A percentile compares a stretch with the other conserved stretches of the same genome.
phyloP scores from a whole-genome alignment of 2,113 vertebrate genomes.

The Scortum barcoo region DNA sequence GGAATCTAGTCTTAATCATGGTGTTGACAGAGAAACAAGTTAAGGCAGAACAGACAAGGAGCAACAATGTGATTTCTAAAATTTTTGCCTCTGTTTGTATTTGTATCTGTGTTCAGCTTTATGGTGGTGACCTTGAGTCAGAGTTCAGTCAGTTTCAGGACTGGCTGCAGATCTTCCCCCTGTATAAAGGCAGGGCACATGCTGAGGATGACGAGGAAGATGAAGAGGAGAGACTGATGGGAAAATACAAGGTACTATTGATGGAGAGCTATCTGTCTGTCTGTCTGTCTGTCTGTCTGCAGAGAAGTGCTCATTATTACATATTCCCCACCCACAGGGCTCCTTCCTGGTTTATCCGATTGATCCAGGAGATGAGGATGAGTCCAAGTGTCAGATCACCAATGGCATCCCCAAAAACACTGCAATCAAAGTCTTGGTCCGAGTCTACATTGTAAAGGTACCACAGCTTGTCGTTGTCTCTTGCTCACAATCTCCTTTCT shows the following conservation, averaged over 20 bases:
- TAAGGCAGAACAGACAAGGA: background rate
- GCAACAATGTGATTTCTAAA: background rate
- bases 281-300: background rate
- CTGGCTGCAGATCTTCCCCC: conserved; percentile 90
- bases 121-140: conserved; percentile 89
- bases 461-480: background rate
- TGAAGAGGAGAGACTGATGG: conserved; percentile 88
- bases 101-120: conserved; percentile 85
- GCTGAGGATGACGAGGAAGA: conserved; percentile 88
- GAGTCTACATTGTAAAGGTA: conserved; percentile 94
- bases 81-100: conserved; percentile 17
- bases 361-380: conserved; percentile 77
- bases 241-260: conserved; percentile 92
- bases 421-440: conserved; percentile 90
- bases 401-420: conserved; percentile 90
- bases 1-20: background rate
- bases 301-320: background rate
- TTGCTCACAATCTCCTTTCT: background rate
- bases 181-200: conserved; percentile 87
- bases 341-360: conserved; percentile 93
- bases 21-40: background rate
- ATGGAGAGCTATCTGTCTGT: background rate
- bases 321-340: conserved; percentile 79
- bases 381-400: conserved; percentile 84
- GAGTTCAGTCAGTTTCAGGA: conserved; percentile 94